Evolutionary conservation across 2,797 vertebrate genomes (phyloP).

Genomic region (Benthosema pterotum): DNA sequence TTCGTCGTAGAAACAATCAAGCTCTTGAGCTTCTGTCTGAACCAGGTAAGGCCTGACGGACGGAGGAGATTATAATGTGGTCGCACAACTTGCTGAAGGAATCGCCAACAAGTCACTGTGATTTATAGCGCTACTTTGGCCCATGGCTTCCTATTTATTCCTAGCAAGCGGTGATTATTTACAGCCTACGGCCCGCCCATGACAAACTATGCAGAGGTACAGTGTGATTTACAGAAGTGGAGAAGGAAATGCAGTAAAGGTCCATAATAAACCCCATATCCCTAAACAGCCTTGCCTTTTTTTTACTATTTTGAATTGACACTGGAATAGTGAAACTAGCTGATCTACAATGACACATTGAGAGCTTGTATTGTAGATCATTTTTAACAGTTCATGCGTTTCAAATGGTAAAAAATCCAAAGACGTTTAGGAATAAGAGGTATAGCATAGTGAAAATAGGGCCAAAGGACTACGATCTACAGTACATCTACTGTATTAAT

Average conservation of each 20-base stretch:
- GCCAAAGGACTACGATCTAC: no score
- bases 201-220: constrained; percentile 12
- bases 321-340: no score
- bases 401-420: no score
- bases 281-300: no score
- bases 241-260: neutral
- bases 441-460: no score
- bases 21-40: constrained; percentile 81
- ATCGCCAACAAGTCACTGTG: neutral
- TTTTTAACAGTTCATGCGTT: no score
- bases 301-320: no score
- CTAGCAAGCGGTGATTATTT: constrained; percentile 15
- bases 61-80: neutral
- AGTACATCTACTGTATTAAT: no score
- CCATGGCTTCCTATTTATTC: constrained; percentile 15
- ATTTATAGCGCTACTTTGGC: constrained; percentile 30
- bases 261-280: no score
- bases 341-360: no score
- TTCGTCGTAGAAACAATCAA: constrained; percentile 86
- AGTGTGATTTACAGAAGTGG: constrained; percentile 12
- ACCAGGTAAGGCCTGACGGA: constrained; percentile 77
- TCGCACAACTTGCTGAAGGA: constrained; percentile 12
- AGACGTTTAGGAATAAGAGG: no score
- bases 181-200: neutral
- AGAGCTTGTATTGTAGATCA: no score